Evolutionary conservation across 2,113 vertebrate species (phyloP).

Genomic region (Orcinus orca): DNA sequence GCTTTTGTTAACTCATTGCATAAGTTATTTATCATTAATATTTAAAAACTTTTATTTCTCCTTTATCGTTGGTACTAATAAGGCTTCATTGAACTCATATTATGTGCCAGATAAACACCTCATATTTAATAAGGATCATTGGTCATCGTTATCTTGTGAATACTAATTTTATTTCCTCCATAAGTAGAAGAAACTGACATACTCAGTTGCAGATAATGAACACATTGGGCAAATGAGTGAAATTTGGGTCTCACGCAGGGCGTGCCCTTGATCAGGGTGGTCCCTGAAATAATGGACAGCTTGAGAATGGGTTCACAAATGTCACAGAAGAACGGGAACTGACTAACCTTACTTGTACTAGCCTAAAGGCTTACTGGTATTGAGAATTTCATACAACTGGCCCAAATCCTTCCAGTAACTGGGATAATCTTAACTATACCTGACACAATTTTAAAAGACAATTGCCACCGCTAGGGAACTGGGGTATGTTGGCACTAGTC

Average conservation of each 20-base stretch:
- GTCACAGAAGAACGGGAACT: not conserved
- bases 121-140: not conserved
- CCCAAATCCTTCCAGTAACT: not conserved
- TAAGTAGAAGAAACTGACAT: not conserved
- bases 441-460: not conserved
- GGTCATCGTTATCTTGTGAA: not conserved
- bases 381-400: not conserved
- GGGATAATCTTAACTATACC: not conserved
- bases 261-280: fast-evolving
- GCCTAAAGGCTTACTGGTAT: not conserved
- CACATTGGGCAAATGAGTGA: not conserved
- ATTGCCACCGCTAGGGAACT: not conserved
- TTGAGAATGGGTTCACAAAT: not conserved
- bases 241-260: not conserved
- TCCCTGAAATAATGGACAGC: not conserved
- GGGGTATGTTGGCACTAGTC: too few species aligned
- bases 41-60: not conserved
- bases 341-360: too few species aligned
- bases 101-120: not conserved
- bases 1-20: not conserved
- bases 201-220: not conserved
- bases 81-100: not conserved
- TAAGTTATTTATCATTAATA: not conserved
- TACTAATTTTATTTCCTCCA: not conserved
- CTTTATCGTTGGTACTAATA: too few species aligned